phyloP scores from a whole-genome alignment of 2,888 invertebrate species.

The Silvanus unidentatus region DNA sequence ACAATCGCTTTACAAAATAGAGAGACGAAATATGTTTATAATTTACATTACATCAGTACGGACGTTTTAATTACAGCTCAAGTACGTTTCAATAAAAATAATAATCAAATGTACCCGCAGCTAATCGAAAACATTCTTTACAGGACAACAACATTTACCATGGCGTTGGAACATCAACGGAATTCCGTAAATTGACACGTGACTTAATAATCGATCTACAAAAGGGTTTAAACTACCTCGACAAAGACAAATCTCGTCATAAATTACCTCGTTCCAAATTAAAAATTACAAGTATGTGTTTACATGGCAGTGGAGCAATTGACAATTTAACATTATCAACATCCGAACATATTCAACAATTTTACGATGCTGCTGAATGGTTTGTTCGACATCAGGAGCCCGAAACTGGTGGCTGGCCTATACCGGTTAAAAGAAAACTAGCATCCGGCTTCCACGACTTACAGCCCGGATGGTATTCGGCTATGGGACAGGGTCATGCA shows the following conservation, averaged over 20 bases:
- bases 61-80: slow-evolving; percentile 67
- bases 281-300: slow-evolving; percentile 49
- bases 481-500: slow-evolving; percentile 98
- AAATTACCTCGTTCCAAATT: slow-evolving; percentile 67
- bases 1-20: slow-evolving; percentile 72
- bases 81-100: slow-evolving; percentile 44
- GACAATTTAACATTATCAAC: slow-evolving; percentile 75
- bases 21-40: slow-evolving; percentile 71
- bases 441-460: slow-evolving; percentile 71
- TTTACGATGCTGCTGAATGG: slow-evolving; percentile 91
- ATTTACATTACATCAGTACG: slow-evolving; percentile 76
- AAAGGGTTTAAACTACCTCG: slow-evolving; percentile 72
- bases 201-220: slow-evolving; percentile 87
- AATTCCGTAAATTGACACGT: slow-evolving; percentile 76
- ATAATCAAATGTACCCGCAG: background rate
- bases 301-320: slow-evolving; percentile 56
- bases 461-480: slow-evolving; percentile 79
- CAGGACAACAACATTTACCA: slow-evolving; percentile 77
- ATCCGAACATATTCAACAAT: slow-evolving; percentile 84
- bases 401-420: slow-evolving; percentile 87
- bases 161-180: slow-evolving; percentile 65
- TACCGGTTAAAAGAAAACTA: slow-evolving; percentile 72
- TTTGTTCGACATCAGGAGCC: slow-evolving; percentile 79
- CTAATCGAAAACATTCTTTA: slow-evolving; percentile 19
- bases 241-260: slow-evolving; percentile 62